Base-by-base conservation (phyloP, 2,888 invertebrate species). In the Ophion slaviceki region DNA sequence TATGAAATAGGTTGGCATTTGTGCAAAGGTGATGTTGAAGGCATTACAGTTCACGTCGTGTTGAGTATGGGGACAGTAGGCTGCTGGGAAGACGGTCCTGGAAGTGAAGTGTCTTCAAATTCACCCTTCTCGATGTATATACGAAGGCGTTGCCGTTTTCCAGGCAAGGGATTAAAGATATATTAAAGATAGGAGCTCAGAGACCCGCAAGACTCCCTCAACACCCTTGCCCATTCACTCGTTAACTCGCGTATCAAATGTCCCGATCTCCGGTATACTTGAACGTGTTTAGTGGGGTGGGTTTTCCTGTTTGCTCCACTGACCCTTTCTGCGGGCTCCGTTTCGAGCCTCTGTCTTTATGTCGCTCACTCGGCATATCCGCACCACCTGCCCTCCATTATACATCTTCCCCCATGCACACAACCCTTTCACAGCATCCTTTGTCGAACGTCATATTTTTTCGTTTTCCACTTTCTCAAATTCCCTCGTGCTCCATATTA, bases 261-360 rank as follows among this genome's bases (percentile, higher is more conserved):
- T 80, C 66, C 76, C 82, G 82, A 85, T 82, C 85, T 85, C 68
- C 78, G 82, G 24, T 82, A 57, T 57, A 24, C 61, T 20, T 40
- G 14, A 36, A n/a, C 59, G 68, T 62, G 59, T 64, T 83, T 68
- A 59, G 28, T 36, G 59, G 74, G 59, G 24, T 62, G 57, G 74
- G 67, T 74, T 74, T 82, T 82, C 72, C 68, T 82, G 82, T 80
- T 84, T 82, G 86, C 84, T 82, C 84, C 81, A 82, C 80, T 85
- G 85, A 77, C 85, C 80, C 82, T 72, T 80, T 85, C 79, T 45
- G 5, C 20, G 66, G 17, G 32, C 82, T 78, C 72, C 47, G 7
- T 14, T 71, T 17, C 11, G 36, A 47, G 24, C 75, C 81, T 75
- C 78, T 75, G 70, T 82, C 85, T 82, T 82, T 71, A 64, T 84